Evolutionary conservation across 2,113 vertebrate genomes (phyloP).

Genomic region (Pipra filicauda): DNA sequence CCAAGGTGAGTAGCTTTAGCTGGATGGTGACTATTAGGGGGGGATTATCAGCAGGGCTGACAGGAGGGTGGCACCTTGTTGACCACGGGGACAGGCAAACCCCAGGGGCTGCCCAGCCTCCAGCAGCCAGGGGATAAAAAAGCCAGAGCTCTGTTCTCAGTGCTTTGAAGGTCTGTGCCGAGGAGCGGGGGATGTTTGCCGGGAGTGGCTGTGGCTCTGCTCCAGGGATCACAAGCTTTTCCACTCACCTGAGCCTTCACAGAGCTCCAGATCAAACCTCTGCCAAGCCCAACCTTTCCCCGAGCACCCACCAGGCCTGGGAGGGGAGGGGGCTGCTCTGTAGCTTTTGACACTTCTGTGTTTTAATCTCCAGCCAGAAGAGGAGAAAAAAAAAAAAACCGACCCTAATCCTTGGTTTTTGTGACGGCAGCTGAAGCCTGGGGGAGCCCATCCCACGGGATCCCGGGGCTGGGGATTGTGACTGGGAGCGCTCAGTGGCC

Average conservation of each 20-base stretch:
- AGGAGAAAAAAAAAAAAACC: background rate
- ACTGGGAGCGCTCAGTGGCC: background rate
- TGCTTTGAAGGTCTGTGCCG: background rate
- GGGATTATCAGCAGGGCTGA: background rate
- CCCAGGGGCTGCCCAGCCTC: background rate
- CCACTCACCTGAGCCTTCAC: background rate
- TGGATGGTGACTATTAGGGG: background rate
- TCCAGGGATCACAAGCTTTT: background rate
- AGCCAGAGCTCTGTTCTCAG: background rate
- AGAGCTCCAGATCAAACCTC: background rate
- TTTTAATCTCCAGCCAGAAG: conserved; percentile 36
- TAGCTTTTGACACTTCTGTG: background rate
- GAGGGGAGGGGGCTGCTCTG: background rate
- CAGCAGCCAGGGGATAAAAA: background rate
- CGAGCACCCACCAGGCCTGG: rapidly evolving
- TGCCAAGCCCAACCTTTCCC: background rate
- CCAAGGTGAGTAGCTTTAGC: rapidly evolving
- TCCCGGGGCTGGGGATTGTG: background rate
- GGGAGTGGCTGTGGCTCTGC: background rate
- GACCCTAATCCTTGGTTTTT: background rate
- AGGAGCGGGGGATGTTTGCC: background rate
- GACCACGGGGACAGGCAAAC: background rate
- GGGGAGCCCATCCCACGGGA: background rate
- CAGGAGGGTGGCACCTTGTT: background rate
- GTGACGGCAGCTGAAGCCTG: background rate